phyloP scores from a whole-genome alignment of 2,797 vertebrate genomes.

The Tragelaphus oryx region DNA sequence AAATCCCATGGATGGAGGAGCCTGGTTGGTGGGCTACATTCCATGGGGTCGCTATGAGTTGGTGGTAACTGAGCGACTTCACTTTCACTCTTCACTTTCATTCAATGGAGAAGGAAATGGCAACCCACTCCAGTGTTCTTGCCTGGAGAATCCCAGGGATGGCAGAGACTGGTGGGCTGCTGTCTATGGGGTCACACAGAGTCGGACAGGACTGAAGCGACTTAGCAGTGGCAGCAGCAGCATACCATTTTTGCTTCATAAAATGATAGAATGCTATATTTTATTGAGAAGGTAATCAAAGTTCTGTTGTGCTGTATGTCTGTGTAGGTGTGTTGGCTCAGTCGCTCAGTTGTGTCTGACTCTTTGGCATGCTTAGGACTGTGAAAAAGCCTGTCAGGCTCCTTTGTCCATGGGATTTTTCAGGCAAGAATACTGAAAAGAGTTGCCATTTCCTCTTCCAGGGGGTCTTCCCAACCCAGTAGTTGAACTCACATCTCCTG shows the following conservation, averaged over 20 bases:
- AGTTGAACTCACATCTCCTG: not conserved
- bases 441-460: not conserved
- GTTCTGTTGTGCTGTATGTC: not conserved
- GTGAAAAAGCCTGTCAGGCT: not conserved
- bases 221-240: too few species aligned
- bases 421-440: not conserved
- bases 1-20: too few species aligned
- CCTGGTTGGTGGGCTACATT: too few species aligned
- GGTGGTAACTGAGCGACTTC: too few species aligned
- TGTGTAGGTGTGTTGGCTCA: not conserved
- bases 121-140: too few species aligned
- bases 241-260: not conserved
- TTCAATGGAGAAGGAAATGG: too few species aligned
- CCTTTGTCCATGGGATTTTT: not conserved
- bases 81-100: too few species aligned
- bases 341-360: not conserved
- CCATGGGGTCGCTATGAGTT: too few species aligned
- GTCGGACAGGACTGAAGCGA: too few species aligned
- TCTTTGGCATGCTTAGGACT: not conserved
- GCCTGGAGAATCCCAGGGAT: too few species aligned
- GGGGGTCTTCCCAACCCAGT: not conserved
- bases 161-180: too few species aligned
- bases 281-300: not conserved
- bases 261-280: not conserved
- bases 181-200: too few species aligned